Evolutionary conservation across 2,113 vertebrate species (phyloP), one percentile per base, ranked within the genome.

Genomic region (Rutilus rutilus): DNA sequence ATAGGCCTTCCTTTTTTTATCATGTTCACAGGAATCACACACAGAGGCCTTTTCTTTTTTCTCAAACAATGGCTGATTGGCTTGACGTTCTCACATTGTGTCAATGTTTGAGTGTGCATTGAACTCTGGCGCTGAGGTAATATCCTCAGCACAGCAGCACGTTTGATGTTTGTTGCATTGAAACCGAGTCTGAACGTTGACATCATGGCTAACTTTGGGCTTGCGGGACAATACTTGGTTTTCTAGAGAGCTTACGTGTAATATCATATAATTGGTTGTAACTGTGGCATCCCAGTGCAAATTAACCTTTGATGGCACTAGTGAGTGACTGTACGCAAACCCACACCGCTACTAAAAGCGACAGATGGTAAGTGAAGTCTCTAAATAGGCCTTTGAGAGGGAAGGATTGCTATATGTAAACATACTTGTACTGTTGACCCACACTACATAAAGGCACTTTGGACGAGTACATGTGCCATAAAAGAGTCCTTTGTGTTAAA

Each of bases 101-200:
- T 79, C 45, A 69, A 60, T 78, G 30, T 85, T 84, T 84, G 64
- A 77, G 73, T 76, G 65, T 64, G 45, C 57, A 82, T 75, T 62
- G 76, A 78, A 84, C 82, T 57, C 84, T 65, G 85, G 54, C 42
- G 73, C 71, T 91, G 90, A 91, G 79, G 89, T 90, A 89, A 91
- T 86, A 87, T 91, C 90, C 90, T 88, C 42, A 47, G n/a, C 59
- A 71, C 15, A 50, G 39, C 62, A 85, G 27, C 77, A 87, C 23
- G 33, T 88, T 86, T 87, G 77, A 85, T 83, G 59, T 84, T 77
- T 86, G 45, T 47, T 79, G 39, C 30, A 82, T 45, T 64, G 52
- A 64, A 54, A 52, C 57, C 30, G 5, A 85, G 64, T 77, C 62
- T 19, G 45, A 67, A 73, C 42, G 45, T 78, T 57, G 67, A 77